Evolutionary conservation across 2,888 invertebrate genomes (phyloP), one percentile per base, ranked within the genome.

Genomic region (Dryomyza anilis): DNA sequence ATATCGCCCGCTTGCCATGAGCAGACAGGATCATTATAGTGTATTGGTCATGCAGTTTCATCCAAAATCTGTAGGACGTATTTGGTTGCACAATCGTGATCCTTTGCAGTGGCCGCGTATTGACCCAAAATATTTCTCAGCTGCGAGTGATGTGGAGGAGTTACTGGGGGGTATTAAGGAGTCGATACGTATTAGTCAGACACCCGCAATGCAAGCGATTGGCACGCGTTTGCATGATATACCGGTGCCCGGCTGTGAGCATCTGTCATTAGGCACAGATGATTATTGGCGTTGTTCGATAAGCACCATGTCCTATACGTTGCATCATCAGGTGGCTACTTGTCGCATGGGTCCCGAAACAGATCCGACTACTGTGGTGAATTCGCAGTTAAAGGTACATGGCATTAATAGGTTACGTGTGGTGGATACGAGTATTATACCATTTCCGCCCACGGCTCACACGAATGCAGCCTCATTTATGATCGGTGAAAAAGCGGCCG

Each of bases 241-340:
- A 1, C 80, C 84, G 3, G 84, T 85, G 64, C 87, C 87, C 0
- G 85, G 84, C 1, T 90, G 90, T 76, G 82, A 83, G 27, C 69
- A 76, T 0, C 70, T 81, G 19, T 67, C 68, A 3, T 88, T 87
- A 65, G 87, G 86, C 68, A 84, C 87, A 1, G 90, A 91, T 66
- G 86, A 86, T 30, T 92, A 91, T 74, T 91, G 91, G 90, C 87
- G 87, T 69, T 92, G 92, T 76, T 87, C 89, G 2, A 81, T 89
- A 10, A 84, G 87, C 14, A 86, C 86, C 14, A 80, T 87, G 43
- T 87, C 89, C 0, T 85, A 86, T 19, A 88, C 89, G 0, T 80
- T 89, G 36, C 89, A 89, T 73, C 90, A 90, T 78, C 88, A 89
- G 71, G 85, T 88, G 67, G 88, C 88, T 5, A 90, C 91, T 0